Evolutionary conservation across 2,888 invertebrate genomes (phyloP).

Genomic region (Keiferia lycopersicella): DNA sequence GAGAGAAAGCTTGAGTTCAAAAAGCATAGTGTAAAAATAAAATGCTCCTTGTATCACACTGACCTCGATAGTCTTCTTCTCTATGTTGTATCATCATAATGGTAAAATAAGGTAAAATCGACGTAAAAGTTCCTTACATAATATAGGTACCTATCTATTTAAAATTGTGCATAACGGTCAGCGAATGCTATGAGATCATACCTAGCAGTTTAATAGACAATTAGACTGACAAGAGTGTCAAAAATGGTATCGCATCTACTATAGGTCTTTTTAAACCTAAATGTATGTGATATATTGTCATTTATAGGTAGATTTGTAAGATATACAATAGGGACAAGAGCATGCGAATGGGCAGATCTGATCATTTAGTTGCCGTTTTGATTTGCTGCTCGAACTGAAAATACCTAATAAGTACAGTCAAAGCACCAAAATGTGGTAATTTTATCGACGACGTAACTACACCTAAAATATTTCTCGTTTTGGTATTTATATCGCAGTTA

Average conservation of each 20-base stretch:
- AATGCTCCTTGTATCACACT: too few relatives aligned
- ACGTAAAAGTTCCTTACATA: background rate
- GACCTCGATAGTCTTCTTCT: too few relatives aligned
- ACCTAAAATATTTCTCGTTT: too few relatives aligned
- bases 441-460: too few relatives aligned
- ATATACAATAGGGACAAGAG: background rate
- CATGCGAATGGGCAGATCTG: slow-evolving; percentile 10
- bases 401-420: background rate
- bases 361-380: background rate
- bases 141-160: too few relatives aligned
- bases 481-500: too few relatives aligned
- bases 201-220: slow-evolving; percentile 29
- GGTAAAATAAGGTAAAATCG: too few relatives aligned
- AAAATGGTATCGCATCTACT: slow-evolving; percentile 30
- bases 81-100: background rate
- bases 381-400: background rate
- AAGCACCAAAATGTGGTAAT: background rate
- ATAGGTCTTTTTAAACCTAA: slow-evolving; percentile 39
- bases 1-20: background rate
- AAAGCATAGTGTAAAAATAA: too few relatives aligned
- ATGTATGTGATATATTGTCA: slow-evolving; percentile 33
- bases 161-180: slow-evolving; percentile 14
- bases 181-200: slow-evolving; percentile 32
- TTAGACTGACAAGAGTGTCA: slow-evolving; percentile 31
- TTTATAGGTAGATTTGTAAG: slow-evolving; percentile 27